phyloP scores from a whole-genome alignment of 2,888 invertebrate species.

The Bombylius major region DNA sequence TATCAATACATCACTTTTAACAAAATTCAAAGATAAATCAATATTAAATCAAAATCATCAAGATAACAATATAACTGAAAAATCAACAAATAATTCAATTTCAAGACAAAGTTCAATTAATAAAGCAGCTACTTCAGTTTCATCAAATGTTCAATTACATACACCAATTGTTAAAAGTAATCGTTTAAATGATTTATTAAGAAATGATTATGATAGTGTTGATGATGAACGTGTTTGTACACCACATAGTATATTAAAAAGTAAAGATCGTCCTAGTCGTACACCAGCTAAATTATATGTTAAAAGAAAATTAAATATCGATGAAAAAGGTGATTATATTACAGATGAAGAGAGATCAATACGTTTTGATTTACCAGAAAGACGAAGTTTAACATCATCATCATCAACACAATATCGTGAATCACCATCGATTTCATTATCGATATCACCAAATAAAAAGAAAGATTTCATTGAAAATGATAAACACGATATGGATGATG shows the following conservation, averaged over 20 bases:
- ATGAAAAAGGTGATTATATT: not conserved
- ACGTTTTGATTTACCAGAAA: constrained; percentile 8
- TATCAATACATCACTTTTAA: constrained; percentile 7
- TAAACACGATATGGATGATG: no score
- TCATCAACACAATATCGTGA: no score
- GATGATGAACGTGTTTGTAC: constrained; percentile 4
- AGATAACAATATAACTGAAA: not conserved
- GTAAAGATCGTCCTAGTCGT: not conserved
- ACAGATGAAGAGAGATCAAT: constrained; percentile 12
- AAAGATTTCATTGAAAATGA: no score
- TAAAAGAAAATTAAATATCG: not conserved
- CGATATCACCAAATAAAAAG: no score
- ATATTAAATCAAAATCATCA: not conserved
- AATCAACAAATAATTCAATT: not conserved
- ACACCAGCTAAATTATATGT: not conserved
- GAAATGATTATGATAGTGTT: not conserved
- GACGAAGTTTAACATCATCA: not conserved
- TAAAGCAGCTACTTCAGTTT: not conserved
- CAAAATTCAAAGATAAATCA: constrained; percentile 6
- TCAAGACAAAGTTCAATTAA: not conserved
- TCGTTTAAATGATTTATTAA: not conserved
- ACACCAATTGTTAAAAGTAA: constrained; percentile 14
- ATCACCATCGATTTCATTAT: no score
- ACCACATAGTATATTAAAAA: constrained; percentile 12
- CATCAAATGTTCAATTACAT: constrained; percentile 1